These are phyloP conservation scores for Microcebus murinus DNA, from an alignment of 2,113 vertebrate species.

Conservation along the genomic window DNA sequence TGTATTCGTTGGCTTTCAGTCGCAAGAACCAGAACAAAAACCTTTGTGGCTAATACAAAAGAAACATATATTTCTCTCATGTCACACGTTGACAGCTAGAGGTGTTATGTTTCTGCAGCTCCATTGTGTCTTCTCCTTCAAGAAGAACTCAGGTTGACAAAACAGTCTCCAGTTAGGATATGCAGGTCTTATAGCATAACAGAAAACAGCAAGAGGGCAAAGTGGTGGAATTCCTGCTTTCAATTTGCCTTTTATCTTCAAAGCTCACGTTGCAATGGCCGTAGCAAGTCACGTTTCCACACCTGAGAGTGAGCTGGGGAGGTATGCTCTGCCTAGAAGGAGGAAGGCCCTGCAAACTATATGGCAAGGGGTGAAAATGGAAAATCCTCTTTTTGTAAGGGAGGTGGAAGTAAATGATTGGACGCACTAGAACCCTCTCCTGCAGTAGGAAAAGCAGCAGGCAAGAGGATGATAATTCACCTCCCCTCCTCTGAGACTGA, in stretches of 20 bases:
- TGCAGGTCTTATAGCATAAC: not conserved
- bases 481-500: not conserved
- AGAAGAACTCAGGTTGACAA: not conserved
- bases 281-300: not conserved
- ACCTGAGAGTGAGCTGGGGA: not conserved
- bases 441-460: not conserved
- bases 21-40: not conserved
- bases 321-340: not conserved
- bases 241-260: not conserved
- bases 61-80: not conserved
- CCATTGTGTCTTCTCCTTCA: not conserved
- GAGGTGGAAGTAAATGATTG: not conserved
- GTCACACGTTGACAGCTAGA: not conserved
- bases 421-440: not conserved
- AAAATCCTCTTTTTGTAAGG: not conserved
- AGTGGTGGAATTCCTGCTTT: not conserved
- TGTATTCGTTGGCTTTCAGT: not conserved
- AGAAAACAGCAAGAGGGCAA: not conserved
- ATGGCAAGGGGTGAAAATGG: not conserved
- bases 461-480: not conserved
- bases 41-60: not conserved
- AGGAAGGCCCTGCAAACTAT: not conserved
- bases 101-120: not conserved
- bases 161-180: not conserved
- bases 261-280: not conserved